Conservation (phyloP, 2,797 vertebrate species). For the Chlorospingus semifuscus region DNA sequence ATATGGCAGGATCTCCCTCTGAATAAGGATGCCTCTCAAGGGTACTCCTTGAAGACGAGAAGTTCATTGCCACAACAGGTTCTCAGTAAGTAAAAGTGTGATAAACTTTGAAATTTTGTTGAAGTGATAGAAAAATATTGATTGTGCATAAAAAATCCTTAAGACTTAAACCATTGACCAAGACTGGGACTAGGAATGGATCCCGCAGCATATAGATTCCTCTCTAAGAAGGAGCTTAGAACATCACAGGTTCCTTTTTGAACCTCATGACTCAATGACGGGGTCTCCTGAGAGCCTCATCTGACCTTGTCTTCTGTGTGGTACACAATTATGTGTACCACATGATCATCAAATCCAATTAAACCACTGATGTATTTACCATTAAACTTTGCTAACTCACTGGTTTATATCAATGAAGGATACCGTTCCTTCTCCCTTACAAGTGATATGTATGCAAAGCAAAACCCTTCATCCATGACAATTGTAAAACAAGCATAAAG, state of each 20-base stretch:
- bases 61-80: accelerated
- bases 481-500: background rate
- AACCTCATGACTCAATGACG: accelerated
- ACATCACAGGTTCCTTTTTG: background rate
- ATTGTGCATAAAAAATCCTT: no score
- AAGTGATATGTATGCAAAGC: background rate
- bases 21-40: no score
- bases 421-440: background rate
- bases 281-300: background rate
- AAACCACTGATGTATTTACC: background rate
- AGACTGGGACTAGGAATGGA: background rate
- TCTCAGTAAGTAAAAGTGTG: background rate
- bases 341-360: background rate
- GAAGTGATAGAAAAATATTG: background rate
- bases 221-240: background rate
- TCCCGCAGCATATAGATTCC: no score
- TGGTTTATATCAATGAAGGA: background rate
- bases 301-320: background rate
- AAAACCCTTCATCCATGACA: background rate
- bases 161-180: background rate
- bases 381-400: background rate
- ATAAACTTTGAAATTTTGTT: background rate
- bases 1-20: background rate
- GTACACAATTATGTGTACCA: background rate
- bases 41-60: background rate